Base-by-base conservation (phyloP, 37 sponge, comb jelly and placozoan genomes). In the Mnemiopsis leidyi region DNA sequence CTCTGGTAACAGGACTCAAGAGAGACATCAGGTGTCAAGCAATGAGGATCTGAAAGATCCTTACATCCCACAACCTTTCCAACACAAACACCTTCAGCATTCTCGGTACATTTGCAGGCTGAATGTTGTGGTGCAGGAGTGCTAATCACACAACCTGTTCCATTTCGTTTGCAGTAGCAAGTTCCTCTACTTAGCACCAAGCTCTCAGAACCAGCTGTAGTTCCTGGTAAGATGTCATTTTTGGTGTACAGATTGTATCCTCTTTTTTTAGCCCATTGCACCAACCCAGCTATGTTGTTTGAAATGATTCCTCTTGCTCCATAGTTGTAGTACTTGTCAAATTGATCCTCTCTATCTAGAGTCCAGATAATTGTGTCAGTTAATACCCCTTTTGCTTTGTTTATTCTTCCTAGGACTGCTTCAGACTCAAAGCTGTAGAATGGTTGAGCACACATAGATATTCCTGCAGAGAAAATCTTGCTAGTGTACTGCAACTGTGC, bases 301-400 rank as follows among this genome's bases (percentile, higher is more conserved):
- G 82, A 36, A 29, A 79, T 79, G 9, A 79, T 79, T 0, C 82
- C 82, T 35, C 82, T 79, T 79, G 36, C 82, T 36, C 82, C 82
- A 35, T 23, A 23, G 30, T 30, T 29, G 29, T 79, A 79, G 82
- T 79, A 79, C 82, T 36, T 79, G 36, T 33, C 36, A 16, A 32
- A 79, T 20, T 79, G 30, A 30, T 35, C 23, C 82, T 36, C 82
- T 79, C 23, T 79, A 35, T 79, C 82, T 16, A 79, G 5, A 13
- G 82, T 79, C 82, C 82, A 79, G 37, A 79, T 79, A 23, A 79
- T 79, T 13, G 36, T 79, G 3, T 79, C 82, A 79, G 36, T 79
- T 33, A 79, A 1, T 1, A 79, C 82, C 7, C 82, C 82, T 21
- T 33, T 23, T 79, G 82, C 82, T 35, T 79, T 79, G 82, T 79